Base-by-base conservation (phyloP, 2,113 vertebrate genomes). In the Lophochroa leadbeateri region DNA sequence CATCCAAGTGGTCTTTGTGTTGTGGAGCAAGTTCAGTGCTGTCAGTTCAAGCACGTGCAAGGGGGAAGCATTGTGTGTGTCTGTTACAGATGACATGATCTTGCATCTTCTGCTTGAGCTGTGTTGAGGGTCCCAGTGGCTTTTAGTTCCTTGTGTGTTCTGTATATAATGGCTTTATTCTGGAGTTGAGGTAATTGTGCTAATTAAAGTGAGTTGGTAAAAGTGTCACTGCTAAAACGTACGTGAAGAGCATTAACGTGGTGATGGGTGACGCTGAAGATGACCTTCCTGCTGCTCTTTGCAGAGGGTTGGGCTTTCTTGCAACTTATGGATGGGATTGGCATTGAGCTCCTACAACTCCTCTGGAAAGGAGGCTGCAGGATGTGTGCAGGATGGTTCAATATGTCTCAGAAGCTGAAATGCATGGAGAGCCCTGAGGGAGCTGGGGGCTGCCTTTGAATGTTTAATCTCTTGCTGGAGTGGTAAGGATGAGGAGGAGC, bases 41-140 rank as follows among this genome's bases (percentile, higher is more conserved):
- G 63, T 39, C 0, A 8, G 64, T 29, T 27, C 5, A 1, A 86
- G 91, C 84, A 91, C 81, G 84, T 31, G 57, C 24, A 4, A 23
- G 28, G 58, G 8, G 31, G 65, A 64, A 53, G 76, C 50, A 3
- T 44, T 1, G 31, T 39, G 47, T 24, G 60, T 61, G 58, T 29
- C n/a, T 7, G 7, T 31, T 12, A 5, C 16, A 9, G 43, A 1
- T 10, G 31, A 53, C 2, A 0, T 33, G 21, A 6, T n/a, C 25
- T 12, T 80, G 86, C 57, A 47, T 43, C 71, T 77, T 18, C 68
- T 61, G 92, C 82, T 92, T 83, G 68, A 61, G 44, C 72, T 75
- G 61, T 5, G 27, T 17, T 16, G 52, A 11, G 47, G 10, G 24
- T 92, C 68, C 33, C 43, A 0, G 70, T 29, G 61, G 67, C 89